Evolutionary conservation across 2,113 vertebrate species (phyloP), one percentile per base, ranked within the genome.

Genomic region (Eolophus roseicapilla): DNA sequence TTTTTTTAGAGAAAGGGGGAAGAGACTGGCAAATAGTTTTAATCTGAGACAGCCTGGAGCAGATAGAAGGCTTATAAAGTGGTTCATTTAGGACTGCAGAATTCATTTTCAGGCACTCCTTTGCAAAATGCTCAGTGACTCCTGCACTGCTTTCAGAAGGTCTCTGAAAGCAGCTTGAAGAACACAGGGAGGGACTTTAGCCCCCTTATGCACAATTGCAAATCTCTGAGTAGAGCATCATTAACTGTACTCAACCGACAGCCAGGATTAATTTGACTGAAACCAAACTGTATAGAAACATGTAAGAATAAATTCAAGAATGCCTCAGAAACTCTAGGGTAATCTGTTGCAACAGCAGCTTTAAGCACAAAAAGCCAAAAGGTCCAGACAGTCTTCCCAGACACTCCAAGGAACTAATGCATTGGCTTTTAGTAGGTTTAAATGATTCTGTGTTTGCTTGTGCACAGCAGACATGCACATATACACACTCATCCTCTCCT

Each of bases 41-140:
- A 96, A 87, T 96, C 82, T 94, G 93, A 97, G 82, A 70, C 86
- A 94, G 86, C 60, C 90, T 85, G 96, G 86, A 94, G 87, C 93
- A 93, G 84, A 96, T 74, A 94, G 95, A 92, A 86, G 94, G 96
- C 97, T 96, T 97, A 95, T 77, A 82, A 79, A 82, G 85, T 91
- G 82, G 92, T 71, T 96, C 93, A 52, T 87, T 97, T 94, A 88
- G 91, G 37, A 68, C 25, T 63, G 74, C 41, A 49, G 71, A 44
- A 95, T 90, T 96, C 90, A 83, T 94, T 96, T 96, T 75, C 86
- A 81, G 50, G 46, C 69, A 18, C 25, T 82, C 25, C 55, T 95
- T 91, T 85, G n/a, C 17, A 46, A 94, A 97, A 92, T 11, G 21
- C 31, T 86, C 2, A 0, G 70, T 86, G 76, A 83, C 37, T 95